phyloP scores from a whole-genome alignment of 2,888 invertebrate genomes.

The Lacanobia oleracea region DNA sequence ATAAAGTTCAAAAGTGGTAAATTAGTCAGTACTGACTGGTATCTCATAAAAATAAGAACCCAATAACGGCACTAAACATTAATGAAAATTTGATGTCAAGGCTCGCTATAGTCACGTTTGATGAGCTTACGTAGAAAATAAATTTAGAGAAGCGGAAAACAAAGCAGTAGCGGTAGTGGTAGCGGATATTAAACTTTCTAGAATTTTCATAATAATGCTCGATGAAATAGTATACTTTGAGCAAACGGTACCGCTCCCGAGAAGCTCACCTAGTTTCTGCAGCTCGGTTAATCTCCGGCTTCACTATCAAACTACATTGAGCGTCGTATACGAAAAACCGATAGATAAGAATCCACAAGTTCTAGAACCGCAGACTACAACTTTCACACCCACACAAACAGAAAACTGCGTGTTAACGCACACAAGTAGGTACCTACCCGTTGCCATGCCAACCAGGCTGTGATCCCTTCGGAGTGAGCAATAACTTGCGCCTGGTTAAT shows the following conservation, averaged over 20 bases:
- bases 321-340: conserved; percentile 73
- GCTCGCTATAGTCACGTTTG: neutral
- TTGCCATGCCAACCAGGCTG: conserved; percentile 78
- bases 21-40: neutral
- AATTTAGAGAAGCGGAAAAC: neutral
- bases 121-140: neutral
- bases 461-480: conserved; percentile 82
- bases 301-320: conserved; percentile 69
- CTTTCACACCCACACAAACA: conserved; percentile 76
- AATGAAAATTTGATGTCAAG: neutral
- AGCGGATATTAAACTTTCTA: conserved; percentile 34
- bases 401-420: conserved; percentile 75
- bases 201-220: conserved; percentile 16
- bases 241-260: conserved; percentile 20
- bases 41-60: too few relatives aligned
- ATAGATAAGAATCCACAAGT: conserved; percentile 83
- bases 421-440: conserved; percentile 75
- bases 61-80: neutral
- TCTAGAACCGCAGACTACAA: conserved; percentile 82
- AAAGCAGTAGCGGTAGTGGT: too few relatives aligned
- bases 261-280: conserved; percentile 43
- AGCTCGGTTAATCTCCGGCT: conserved; percentile 52
- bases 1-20: neutral
- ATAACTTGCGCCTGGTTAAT: conserved; percentile 86
- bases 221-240: conserved; percentile 30